Evolutionary conservation across 2,888 invertebrate genomes (phyloP).

Genomic region (Nemapogon koenigi): DNA sequence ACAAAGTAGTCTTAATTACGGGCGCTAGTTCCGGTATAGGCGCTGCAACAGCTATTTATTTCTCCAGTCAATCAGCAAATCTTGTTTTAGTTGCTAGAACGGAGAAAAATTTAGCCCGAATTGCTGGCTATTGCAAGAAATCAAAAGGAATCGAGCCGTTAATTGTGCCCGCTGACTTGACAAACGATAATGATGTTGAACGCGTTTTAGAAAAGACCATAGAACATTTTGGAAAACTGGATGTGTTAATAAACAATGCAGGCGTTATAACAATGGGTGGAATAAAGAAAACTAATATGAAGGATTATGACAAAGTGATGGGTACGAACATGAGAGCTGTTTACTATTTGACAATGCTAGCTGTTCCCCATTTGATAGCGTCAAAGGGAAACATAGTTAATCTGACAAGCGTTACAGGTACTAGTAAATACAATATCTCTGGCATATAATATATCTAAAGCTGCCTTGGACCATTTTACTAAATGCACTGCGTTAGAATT

Average conservation of each 20-base stretch:
- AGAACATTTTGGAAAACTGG: constrained; percentile 71
- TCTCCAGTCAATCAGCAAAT: constrained; percentile 70
- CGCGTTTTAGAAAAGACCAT: constrained; percentile 73
- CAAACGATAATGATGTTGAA: constrained; percentile 70
- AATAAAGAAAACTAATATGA: constrained; percentile 81
- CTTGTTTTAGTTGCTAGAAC: constrained; percentile 67
- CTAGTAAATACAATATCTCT: constrained; percentile 78
- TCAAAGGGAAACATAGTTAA: constrained; percentile 89
- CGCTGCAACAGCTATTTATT: constrained; percentile 70
- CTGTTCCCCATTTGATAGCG: constrained; percentile 80
- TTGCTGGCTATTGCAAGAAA: constrained; percentile 56
- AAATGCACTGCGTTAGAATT: constrained; percentile 87
- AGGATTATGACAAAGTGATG: constrained; percentile 86
- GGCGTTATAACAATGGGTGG: constrained; percentile 79
- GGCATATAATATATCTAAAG: constrained; percentile 90
- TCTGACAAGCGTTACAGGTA: constrained; percentile 86
- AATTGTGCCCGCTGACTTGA: constrained; percentile 68
- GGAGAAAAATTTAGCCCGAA: constrained; percentile 37
- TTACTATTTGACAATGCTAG: constrained; percentile 82
- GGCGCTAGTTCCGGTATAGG: constrained; percentile 82
- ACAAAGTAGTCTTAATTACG: constrained; percentile 69
- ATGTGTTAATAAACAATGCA: constrained; percentile 86
- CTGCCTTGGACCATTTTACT: constrained; percentile 93
- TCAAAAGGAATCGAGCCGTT: constrained; percentile 63
- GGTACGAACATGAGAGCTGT: constrained; percentile 83